Conservation (phyloP, 2,797 vertebrate species). For the Tachyglossus aculeatus region DNA sequence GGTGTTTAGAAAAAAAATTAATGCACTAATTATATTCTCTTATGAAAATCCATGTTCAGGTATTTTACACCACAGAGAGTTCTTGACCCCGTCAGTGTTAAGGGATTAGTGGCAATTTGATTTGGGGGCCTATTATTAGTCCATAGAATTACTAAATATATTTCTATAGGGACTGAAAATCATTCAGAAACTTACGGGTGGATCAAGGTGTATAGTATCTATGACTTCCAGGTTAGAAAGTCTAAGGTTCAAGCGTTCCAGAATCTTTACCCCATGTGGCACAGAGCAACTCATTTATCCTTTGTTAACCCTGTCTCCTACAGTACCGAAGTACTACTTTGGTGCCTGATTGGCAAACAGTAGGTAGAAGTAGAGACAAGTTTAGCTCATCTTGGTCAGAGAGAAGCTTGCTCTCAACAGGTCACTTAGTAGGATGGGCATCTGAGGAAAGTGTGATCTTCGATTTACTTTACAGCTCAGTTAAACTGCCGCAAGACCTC, state of each 20-base stretch:
- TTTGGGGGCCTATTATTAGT: neutral
- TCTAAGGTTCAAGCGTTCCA: constrained; percentile 15
- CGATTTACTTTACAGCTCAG: constrained; percentile 1
- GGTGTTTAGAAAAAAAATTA: constrained; percentile 71
- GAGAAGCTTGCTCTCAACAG: constrained; percentile 34
- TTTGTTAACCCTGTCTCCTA: constrained; percentile 42
- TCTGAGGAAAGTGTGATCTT: neutral
- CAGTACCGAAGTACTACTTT: constrained; percentile 27
- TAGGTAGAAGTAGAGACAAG: constrained; percentile 46
- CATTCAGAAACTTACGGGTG: neutral
- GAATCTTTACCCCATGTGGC: neutral
- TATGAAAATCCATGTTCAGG: constrained; percentile 42
- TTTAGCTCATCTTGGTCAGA: constrained; percentile 26
- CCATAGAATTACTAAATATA: neutral
- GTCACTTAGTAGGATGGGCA: constrained; percentile 20
- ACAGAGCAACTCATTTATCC: constrained; percentile 39
- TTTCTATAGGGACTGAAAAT: constrained; percentile 1
- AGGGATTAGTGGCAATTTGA: constrained; percentile 1
- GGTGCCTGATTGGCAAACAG: constrained; percentile 28
- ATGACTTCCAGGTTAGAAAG: constrained; percentile 38
- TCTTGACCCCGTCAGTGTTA: constrained; percentile 5
- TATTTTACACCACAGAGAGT: constrained; percentile 21
- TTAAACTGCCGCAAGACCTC: neutral
- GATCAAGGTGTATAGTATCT: constrained; percentile 32
- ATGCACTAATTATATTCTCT: constrained; percentile 57